Base-by-base conservation (phyloP, 2,888 invertebrate genomes). In the Bugula neritina region DNA sequence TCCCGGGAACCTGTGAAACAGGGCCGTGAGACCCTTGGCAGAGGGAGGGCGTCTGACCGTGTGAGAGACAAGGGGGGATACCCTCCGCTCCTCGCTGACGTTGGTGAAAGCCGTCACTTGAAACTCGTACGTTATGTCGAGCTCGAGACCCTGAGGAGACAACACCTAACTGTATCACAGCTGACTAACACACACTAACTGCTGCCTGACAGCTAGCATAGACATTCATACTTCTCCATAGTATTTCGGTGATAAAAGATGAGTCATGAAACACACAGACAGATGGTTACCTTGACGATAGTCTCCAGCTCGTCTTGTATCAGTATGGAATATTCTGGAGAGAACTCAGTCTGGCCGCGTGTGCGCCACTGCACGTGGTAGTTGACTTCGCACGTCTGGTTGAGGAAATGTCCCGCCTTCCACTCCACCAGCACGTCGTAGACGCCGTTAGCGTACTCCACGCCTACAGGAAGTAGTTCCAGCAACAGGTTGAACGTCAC, bases 101-200 rank as follows among this genome's bases (percentile, higher is more conserved):
- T 63, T 31, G 5, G 63, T 63, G 31, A 29, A 63, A 3, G 63
- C 63, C 31, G 27, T 63, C 63, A 63, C 63, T 63, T 31, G 27
- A 31, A 63, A 63, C 29, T 63, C 29, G 63, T 63, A 63, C 10
- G 63, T 63, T 5, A 63, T 10, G 31, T 63, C 63, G 10, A 27
- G 31, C 5, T 2, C 10, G 31, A 63, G 31, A 13, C 63, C 63
- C 63, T 63, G 63, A 5, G 52, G 17, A 52, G 17, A 13, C 17
- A 17, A 52, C 13, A 52, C 10, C 52, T 13, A n/a, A n/a, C n/a
- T n/a, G n/a, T n/a, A n/a, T n/a, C n/a, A n/a, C n/a, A n/a, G n/a
- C n/a, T n/a, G n/a, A n/a, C n/a, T n/a, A n/a, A n/a, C n/a, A n/a
- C n/a, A n/a, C n/a, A n/a, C n/a, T n/a, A n/a, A n/a, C n/a, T n/a